phyloP scores from a whole-genome alignment of 2,888 invertebrate species.

The Caenorhabditis parvicauda region DNA sequence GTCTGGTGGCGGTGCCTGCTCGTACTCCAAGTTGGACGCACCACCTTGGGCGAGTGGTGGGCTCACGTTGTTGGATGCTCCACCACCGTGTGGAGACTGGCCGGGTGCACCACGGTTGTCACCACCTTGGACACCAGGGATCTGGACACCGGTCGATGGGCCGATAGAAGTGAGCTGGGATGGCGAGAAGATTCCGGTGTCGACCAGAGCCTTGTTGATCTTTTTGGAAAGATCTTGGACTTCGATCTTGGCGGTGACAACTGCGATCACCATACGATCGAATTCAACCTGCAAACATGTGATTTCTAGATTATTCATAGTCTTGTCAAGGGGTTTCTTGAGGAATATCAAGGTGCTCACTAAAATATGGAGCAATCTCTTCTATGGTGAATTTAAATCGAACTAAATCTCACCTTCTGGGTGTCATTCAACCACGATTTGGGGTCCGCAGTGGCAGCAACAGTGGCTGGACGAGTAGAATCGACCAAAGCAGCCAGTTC shows the following conservation, averaged over 20 bases:
- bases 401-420: conserved; percentile 14
- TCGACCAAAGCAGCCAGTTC: conserved; percentile 16
- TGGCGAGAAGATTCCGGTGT: conserved; percentile 10
- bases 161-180: neutral
- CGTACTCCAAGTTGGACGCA: neutral
- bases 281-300: conserved; percentile 23
- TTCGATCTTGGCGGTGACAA: conserved; percentile 25
- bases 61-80: too few relatives aligned
- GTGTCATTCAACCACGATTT: conserved; percentile 19
- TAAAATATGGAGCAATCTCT: too few relatives aligned
- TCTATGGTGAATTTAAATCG: too few relatives aligned
- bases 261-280: conserved; percentile 20
- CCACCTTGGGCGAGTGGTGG: neutral
- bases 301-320: too few relatives aligned
- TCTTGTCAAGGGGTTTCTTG: too few relatives aligned
- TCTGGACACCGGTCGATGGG: neutral
- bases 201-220: conserved; percentile 21
- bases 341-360: too few relatives aligned
- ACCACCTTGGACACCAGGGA: conserved; percentile 1
- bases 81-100: too few relatives aligned
- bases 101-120: neutral
- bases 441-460: conserved; percentile 7
- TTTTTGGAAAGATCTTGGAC: conserved; percentile 24
- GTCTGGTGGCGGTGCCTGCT: conserved; percentile 14
- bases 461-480: conserved; percentile 10